phyloP scores from a whole-genome alignment of 1,140 invertebrate species.

The Drosophila tristis region DNA sequence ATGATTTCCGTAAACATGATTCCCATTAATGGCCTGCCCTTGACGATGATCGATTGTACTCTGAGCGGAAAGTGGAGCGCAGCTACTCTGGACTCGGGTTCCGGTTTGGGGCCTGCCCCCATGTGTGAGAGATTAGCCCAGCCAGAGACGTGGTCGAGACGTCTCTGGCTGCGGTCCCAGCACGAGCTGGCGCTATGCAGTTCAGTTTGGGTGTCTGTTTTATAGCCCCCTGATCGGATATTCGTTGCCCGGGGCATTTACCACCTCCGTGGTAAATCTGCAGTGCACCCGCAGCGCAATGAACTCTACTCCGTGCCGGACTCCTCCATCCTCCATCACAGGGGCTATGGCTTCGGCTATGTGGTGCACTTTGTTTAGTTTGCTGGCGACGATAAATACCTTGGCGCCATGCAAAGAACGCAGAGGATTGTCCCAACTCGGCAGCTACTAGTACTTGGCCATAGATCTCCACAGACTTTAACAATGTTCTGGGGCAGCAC shows the following conservation, averaged over 20 bases:
- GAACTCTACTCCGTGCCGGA: conserved; percentile 41
- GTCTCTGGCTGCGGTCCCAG: conserved; percentile 46
- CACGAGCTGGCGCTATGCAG: conserved; percentile 74
- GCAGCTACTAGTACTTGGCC: background rate
- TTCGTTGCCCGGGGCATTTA: conserved; percentile 56
- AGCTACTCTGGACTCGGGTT: background rate
- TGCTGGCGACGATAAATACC: conserved; percentile 76
- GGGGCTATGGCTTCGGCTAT: background rate
- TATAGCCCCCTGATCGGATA: conserved; percentile 52
- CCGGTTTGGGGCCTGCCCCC: conserved; percentile 13
- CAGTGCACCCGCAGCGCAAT: conserved; percentile 77
- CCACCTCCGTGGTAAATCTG: conserved; percentile 82
- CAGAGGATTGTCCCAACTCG: background rate
- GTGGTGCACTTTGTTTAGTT: conserved; percentile 69
- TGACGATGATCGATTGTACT: conserved; percentile 33
- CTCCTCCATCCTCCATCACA: background rate
- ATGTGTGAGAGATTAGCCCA: conserved; percentile 57
- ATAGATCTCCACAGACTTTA: conserved; percentile 25
- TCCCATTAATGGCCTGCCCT: conserved; percentile 15
- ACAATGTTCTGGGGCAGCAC: conserved; percentile 34
- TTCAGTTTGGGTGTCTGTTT: conserved; percentile 72
- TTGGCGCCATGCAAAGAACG: conserved; percentile 63
- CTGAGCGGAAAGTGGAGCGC: background rate
- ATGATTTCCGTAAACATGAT: conserved; percentile 45
- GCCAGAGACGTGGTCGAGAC: background rate